Conservation (phyloP, 35 echinoderm and acorn worm species). For the Heliocidaris erythrogramma region DNA sequence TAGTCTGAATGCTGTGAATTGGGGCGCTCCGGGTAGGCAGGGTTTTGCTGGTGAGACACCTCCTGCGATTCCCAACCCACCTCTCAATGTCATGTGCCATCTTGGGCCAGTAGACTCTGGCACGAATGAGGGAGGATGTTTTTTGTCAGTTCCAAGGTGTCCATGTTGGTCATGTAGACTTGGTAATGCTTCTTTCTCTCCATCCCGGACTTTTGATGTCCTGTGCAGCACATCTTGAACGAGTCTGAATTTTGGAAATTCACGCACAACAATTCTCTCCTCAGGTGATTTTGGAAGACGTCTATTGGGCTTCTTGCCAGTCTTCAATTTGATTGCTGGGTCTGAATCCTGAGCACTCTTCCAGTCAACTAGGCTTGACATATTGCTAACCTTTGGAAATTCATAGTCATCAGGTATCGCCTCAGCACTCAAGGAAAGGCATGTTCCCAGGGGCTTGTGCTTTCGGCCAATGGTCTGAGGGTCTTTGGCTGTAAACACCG, state of each 20-base stretch:
- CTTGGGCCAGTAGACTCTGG: slow-evolving; percentile 47
- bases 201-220: background rate
- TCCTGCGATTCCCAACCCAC: slow-evolving; percentile 19
- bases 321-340: background rate
- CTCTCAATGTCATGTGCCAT: slow-evolving; percentile 42
- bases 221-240: slow-evolving; percentile 51
- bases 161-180: slow-evolving; percentile 57
- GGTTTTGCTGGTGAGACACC: slow-evolving; percentile 58
- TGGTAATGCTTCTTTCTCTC: background rate
- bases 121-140: slow-evolving; percentile 29
- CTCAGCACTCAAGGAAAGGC: background rate
- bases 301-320: background rate
- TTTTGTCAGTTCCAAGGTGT: slow-evolving; percentile 55
- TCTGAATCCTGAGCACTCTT: background rate
- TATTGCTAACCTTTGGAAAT: background rate
- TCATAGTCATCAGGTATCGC: no score
- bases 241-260: slow-evolving; percentile 47
- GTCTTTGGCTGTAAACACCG: background rate
- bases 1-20: slow-evolving; percentile 44
- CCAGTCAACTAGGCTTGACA: background rate
- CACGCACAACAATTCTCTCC: background rate
- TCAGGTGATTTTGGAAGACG: background rate
- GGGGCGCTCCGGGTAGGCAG: background rate
- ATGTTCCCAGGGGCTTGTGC: no score
- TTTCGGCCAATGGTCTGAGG: background rate